Evolutionary conservation across 2,888 invertebrate genomes (phyloP), one percentile per base, ranked within the genome.

Genomic region (Beris morrisii): DNA sequence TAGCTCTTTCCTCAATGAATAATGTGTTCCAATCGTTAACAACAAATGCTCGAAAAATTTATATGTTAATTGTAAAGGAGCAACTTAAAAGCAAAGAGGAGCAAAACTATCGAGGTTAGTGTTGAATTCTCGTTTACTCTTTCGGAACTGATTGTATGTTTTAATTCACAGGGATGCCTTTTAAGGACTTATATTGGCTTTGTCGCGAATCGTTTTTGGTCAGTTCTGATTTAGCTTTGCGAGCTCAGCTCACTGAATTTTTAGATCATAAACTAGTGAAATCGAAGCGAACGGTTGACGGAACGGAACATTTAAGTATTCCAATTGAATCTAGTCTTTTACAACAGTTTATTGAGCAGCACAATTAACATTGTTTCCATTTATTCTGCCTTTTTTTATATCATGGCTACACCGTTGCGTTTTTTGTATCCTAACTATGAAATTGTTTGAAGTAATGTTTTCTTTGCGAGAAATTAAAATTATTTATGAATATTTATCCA

Each of bases 211-310:
- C 88, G 22, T 97, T 97, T 80, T 83, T 97, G 45, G 97, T 95
- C 0, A 97, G 94, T 78, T 93, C 94, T 0, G 97, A 98, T 80
- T 84, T 92, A 64, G 95, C 95, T 0, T 81, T 98, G 67, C 86
- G 95, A 71, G 91, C 95, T 5, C 95, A 97, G 75, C 84, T 98
- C 3, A 95, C 93, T 0, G 98, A 98, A 82, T 98, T 97, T 81
- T 83, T 93, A 57, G 97, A 98, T 81, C 98, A 98, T 79, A 93
- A 95, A 78, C 84, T 98, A 73, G 87, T 97, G 4, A 91, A 88
- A 78, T 87, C 87, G 65, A 91, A 90, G 75, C 86, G 94, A 74
- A 89, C 88, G 13, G 82, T 83, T 32, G 95, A 95, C 78, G 95
- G 94, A 43, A 86, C 88, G 59, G 95, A 96, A 77, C 87, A 89